Evolutionary conservation across 1,140 invertebrate genomes (phyloP).

Genomic region (Drosophila elegans): DNA sequence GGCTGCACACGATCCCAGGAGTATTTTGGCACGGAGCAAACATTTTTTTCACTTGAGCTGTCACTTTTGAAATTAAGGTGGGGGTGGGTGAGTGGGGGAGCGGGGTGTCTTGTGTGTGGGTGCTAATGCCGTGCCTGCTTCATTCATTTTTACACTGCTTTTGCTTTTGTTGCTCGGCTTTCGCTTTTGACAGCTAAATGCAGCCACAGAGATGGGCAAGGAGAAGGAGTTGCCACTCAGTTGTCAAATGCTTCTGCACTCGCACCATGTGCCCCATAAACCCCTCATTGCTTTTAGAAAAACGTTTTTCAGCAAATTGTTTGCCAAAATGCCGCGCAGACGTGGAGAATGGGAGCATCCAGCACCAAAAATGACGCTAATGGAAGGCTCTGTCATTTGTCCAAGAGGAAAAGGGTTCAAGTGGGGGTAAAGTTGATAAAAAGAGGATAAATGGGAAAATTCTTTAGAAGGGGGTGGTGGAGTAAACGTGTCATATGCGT

Average conservation of each 20-base stretch:
- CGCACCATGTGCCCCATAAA: constrained; percentile 33
- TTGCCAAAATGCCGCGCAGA: constrained; percentile 71
- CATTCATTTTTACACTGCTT: constrained; percentile 20
- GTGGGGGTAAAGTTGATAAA: background rate
- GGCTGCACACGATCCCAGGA: constrained; percentile 50
- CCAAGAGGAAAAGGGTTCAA: constrained; percentile 6
- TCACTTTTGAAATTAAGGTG: constrained; percentile 49
- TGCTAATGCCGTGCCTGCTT: constrained; percentile 47
- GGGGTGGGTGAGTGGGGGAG: background rate
- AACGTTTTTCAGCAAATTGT: constrained; percentile 81
- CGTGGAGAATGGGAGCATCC: constrained; percentile 39
- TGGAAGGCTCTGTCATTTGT: constrained; percentile 74
- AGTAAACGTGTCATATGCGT: constrained; percentile 62
- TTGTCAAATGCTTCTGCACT: constrained; percentile 76
- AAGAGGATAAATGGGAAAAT: background rate
- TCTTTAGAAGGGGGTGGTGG: background rate
- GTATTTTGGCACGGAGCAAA: constrained; percentile 70
- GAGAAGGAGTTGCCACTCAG: constrained; percentile 55
- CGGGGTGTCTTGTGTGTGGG: constrained; percentile 47
- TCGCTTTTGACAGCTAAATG: constrained; percentile 80
- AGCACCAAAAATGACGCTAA: constrained; percentile 72
- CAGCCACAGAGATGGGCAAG: constrained; percentile 49
- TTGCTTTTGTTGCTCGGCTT: constrained; percentile 59
- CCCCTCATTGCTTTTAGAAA: constrained; percentile 64
- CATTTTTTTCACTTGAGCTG: constrained; percentile 69